Conservation (phyloP, 2,888 invertebrate genomes). For the Sphaerophoria rueppellii region DNA sequence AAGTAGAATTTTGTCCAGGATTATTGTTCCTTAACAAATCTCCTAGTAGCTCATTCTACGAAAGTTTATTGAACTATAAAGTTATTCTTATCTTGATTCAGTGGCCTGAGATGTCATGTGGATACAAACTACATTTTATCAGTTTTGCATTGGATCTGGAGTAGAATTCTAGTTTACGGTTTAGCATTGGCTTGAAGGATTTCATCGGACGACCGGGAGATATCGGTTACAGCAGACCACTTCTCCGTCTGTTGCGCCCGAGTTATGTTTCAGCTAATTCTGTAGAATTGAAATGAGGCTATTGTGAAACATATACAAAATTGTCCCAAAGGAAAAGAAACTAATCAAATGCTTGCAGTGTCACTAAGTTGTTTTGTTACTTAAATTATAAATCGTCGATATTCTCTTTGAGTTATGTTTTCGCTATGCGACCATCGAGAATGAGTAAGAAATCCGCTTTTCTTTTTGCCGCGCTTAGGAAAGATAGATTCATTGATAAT, state of each 20-base stretch:
- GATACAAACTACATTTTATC: not conserved
- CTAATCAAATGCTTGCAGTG: not conserved
- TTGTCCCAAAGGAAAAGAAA: not conserved
- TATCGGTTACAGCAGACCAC: not conserved
- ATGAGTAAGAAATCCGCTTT: not conserved
- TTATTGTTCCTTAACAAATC: not conserved
- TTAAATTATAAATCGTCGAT: no score
- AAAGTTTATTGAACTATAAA: not conserved
- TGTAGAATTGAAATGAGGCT: not conserved
- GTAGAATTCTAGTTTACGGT: not conserved
- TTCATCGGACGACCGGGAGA: constrained; percentile 15
- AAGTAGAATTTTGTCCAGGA: constrained; percentile 6
- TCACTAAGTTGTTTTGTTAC: not conserved
- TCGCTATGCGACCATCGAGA: not conserved
- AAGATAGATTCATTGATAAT: not conserved
- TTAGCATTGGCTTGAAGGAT: not conserved
- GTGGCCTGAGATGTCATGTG: not conserved
- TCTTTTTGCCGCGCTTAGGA: no score
- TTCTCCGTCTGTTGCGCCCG: constrained; percentile 6
- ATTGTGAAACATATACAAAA: not conserved
- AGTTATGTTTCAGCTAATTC: constrained; percentile 10
- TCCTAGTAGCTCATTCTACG: not conserved
- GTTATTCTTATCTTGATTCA: not conserved
- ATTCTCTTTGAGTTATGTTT: not conserved
- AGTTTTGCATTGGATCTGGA: not conserved